These are phyloP conservation scores for Acanthopleura granulata DNA, from an alignment of 2,888 invertebrate genomes.

Conservation along the genomic window DNA sequence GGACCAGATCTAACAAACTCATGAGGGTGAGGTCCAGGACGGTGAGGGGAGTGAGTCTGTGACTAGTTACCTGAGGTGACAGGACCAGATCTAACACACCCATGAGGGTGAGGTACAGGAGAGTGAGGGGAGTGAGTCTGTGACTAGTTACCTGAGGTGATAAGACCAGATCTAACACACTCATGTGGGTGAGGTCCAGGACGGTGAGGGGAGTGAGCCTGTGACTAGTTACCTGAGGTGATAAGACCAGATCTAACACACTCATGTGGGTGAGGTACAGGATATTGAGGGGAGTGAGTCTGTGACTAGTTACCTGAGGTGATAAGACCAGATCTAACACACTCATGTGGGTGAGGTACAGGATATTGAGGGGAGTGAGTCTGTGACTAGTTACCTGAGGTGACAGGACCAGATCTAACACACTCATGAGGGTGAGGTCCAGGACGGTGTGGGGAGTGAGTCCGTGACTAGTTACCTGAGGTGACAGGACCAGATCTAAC, in stretches of 20 bases:
- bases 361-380: too few species aligned
- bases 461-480: too few species aligned
- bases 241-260: background rate
- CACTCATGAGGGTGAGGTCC: too few species aligned
- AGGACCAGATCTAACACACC: too few species aligned
- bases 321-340: too few species aligned
- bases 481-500: background rate
- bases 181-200: background rate
- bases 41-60: background rate
- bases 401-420: too few species aligned
- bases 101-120: too few species aligned
- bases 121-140: too few species aligned
- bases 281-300: background rate
- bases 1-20: background rate
- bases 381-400: too few species aligned
- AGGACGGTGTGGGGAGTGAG: too few species aligned
- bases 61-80: constrained; percentile 13
- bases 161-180: background rate
- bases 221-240: background rate
- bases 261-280: constrained; percentile 7
- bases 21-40: constrained; percentile 3
- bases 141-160: too few species aligned
- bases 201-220: constrained; percentile 3
- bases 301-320: constrained; percentile 18
- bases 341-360: too few species aligned